Base-by-base conservation (phyloP, 64 coral and sea anemone species). In the Pachyseris speciosa region DNA sequence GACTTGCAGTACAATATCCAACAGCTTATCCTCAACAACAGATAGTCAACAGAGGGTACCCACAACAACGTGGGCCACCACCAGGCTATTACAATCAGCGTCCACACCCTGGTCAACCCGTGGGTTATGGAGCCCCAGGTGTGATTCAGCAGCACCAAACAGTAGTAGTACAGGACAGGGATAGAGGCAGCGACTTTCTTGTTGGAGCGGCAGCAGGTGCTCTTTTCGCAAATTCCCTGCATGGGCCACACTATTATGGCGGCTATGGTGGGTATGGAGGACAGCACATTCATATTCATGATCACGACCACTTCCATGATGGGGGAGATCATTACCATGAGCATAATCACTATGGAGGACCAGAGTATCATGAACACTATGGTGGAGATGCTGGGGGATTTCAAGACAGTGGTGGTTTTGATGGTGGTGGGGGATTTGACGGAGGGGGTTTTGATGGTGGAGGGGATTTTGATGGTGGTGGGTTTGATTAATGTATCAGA, bases 161-260 rank as follows among this genome's bases (percentile, higher is more conserved):
- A 32, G 89, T 92, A 17, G 67, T 92, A 25, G 89, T 92, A 4
- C 77, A 92, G 69, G 55, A 92, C 67, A 84, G 80, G 16, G 80
- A 77, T 9, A 92, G 51, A 25, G 77, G 65, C 8, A 69, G 80
- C 0, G 79, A 92, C 45, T 70, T 92, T 15, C 53, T 92, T 30
- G 80, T 84, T 64, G 89, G 89, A 9, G 74, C 84, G 89, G 89
- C 89, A 84, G 68, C 89, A 29, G 89, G 89, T 52, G 89, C 89
- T 7, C 69, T 84, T 28, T 74, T 92, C 38, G 57, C 48, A 61
- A 92, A 92, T 92, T 78, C 89, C 25, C 28, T 92, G 47, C 89
- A 84, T 28, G 78, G 89, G 19, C 89, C 79, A 65, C 69, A 75
- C n/a, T 73, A 92, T 48, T 88, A 88, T 40, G 66, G 69, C 0